Conservation (phyloP, 2,797 vertebrate species). For the Mastacembelus armatus region DNA sequence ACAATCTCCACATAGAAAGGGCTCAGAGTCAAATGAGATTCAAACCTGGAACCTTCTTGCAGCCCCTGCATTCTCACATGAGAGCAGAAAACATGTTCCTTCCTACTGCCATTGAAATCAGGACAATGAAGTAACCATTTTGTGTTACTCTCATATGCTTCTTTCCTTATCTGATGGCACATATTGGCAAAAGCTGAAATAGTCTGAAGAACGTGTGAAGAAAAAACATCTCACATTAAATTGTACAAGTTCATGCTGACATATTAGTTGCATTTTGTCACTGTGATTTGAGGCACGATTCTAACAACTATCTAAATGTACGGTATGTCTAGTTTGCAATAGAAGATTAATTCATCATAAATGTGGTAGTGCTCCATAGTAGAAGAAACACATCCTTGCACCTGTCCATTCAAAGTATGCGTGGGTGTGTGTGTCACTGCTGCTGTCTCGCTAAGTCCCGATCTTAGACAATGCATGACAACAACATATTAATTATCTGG, state of each 20-base stretch:
- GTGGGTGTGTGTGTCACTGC: conserved; percentile 2
- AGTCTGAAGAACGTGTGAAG: background rate
- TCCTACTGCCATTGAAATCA: background rate
- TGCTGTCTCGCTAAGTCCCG: conserved; percentile 28
- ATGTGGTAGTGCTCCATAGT: conserved; percentile 19
- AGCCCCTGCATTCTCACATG: background rate
- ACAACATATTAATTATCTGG: conserved; percentile 20
- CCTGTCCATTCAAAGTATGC: conserved; percentile 35
- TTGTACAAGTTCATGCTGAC: background rate
- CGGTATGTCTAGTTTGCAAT: too few species aligned
- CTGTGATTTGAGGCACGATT: background rate
- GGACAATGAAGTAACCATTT: background rate
- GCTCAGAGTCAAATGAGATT: too few species aligned
- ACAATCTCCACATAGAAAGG: too few species aligned
- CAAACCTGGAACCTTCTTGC: background rate
- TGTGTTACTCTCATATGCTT: background rate
- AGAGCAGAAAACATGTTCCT: conserved; percentile 5
- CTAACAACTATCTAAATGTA: background rate
- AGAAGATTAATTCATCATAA: too few species aligned
- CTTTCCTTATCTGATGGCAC: background rate
- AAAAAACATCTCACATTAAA: background rate
- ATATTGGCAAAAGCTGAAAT: background rate
- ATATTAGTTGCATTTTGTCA: background rate
- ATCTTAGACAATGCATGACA: conserved; percentile 37
- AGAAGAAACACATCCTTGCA: conserved; percentile 37